Percentiles rank a stretch among this genome's conserved stretches.
phyloP scores from a whole-genome alignment of 2,888 invertebrate genomes.

The Galeruca laticollis region DNA sequence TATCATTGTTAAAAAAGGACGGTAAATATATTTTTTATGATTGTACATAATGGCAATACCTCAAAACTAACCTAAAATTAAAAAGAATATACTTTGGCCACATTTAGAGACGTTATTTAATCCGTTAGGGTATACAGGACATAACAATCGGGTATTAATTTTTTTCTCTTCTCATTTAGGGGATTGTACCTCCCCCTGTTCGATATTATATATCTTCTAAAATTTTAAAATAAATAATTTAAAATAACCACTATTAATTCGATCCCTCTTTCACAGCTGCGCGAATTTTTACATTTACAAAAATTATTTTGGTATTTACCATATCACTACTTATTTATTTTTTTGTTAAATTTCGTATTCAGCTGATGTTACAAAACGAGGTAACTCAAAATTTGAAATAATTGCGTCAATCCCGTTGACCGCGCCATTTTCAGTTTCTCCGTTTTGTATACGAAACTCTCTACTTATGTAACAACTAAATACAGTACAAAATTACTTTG shows the following conservation, averaged over 20 bases:
- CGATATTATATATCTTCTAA: background rate
- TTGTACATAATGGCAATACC: too few species aligned
- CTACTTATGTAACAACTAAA: conserved; percentile 43
- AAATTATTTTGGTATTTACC: conserved; percentile 61
- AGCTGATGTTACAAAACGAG: conserved; percentile 41
- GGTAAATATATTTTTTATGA: too few species aligned
- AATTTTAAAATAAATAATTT: too few species aligned
- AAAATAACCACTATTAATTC: background rate
- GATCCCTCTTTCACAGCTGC: conserved; percentile 29
- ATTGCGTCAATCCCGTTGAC: background rate
- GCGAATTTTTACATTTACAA: conserved; percentile 45
- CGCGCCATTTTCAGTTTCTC: conserved; percentile 1
- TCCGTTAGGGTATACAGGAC: background rate
- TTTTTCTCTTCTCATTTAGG: too few species aligned
- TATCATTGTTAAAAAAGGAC: background rate
- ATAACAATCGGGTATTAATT: too few species aligned
- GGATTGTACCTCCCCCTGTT: background rate
- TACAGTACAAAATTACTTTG: conserved; percentile 66
- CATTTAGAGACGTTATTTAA: background rate
- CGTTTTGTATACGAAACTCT: conserved; percentile 15
- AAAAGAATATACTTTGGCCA: conserved; percentile 26
- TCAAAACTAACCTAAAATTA: conserved; percentile 8
- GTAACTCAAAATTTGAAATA: background rate
- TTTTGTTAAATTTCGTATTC: conserved; percentile 33
- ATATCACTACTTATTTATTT: conserved; percentile 53